phyloP scores from a whole-genome alignment of 2,113 vertebrate genomes.

The Malurus alboscapulatus region DNA sequence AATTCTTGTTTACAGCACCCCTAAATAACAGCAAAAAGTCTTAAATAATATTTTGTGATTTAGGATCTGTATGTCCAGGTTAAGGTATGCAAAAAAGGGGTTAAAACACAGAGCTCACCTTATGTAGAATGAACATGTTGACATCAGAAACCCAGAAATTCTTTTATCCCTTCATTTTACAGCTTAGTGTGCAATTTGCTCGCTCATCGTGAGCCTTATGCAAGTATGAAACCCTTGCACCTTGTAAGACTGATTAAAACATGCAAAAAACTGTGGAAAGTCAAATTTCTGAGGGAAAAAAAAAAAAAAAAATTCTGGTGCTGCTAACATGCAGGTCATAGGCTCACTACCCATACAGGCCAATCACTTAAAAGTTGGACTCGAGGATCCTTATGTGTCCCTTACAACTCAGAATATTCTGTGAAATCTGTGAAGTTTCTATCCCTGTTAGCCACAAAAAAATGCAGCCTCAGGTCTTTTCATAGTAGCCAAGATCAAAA shows the following conservation, averaged over 20 bases:
- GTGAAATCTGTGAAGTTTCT: background rate
- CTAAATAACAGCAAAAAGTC: background rate
- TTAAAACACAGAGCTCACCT: background rate
- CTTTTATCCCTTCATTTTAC: background rate
- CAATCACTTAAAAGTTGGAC: background rate
- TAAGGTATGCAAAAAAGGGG: background rate
- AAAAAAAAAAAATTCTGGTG: background rate
- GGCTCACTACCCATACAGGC: fast-evolving
- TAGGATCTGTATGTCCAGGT: too few species aligned
- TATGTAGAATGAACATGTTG: background rate
- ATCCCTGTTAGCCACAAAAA: background rate
- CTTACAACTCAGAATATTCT: background rate
- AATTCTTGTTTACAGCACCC: background rate
- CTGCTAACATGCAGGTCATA: background rate
- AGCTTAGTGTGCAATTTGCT: background rate
- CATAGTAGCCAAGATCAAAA: background rate
- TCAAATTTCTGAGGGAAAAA: background rate
- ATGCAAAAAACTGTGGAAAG: background rate
- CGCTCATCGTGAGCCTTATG: background rate
- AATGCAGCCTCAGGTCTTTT: background rate
- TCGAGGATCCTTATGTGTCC: fast-evolving
- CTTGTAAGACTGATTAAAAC: background rate
- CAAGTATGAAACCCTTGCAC: fast-evolving
- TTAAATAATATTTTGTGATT: background rate
- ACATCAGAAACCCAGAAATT: background rate